Conservation (phyloP, 2,888 invertebrate species). For the Cylindroiulus punctatus region DNA sequence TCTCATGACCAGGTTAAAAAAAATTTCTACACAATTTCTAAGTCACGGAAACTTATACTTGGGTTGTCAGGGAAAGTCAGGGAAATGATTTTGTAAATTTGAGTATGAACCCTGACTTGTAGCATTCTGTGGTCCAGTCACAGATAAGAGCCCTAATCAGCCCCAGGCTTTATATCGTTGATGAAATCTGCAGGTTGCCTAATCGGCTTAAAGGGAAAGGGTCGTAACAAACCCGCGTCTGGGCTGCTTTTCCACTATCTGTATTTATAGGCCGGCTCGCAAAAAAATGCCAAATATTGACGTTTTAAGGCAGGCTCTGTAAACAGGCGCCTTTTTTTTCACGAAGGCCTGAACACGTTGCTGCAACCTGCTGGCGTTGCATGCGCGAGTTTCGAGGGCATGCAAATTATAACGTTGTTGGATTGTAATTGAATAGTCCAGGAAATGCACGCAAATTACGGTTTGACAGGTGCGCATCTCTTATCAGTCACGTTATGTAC, state of each 20-base stretch:
- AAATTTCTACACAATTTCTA: too few species aligned
- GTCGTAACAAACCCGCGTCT: background rate
- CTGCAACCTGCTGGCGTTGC: conserved; percentile 12
- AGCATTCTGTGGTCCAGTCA: too few species aligned
- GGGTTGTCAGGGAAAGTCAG: too few species aligned
- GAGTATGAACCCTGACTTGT: too few species aligned
- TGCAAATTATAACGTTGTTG: conserved; percentile 42
- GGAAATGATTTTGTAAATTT: too few species aligned
- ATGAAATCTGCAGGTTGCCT: background rate
- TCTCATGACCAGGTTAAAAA: too few species aligned
- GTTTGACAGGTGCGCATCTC: conserved; percentile 38
- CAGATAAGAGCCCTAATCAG: too few species aligned
- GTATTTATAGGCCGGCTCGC: background rate
- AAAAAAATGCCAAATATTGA: conserved; percentile 28
- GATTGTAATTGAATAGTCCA: conserved; percentile 42
- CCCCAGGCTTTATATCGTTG: background rate
- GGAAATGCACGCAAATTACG: conserved; percentile 24
- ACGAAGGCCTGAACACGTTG: background rate
- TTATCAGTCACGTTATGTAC: conserved; percentile 11
- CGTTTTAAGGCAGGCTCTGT: conserved; percentile 19
- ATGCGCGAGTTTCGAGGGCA: background rate
- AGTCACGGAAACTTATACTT: too few species aligned
- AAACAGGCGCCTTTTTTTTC: background rate
- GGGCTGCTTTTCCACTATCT: background rate
- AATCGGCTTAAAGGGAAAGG: conserved; percentile 26